These are phyloP conservation scores for Sussaba pulchella DNA, from an alignment of 2,888 invertebrate genomes.

Conservation along the genomic window DNA sequence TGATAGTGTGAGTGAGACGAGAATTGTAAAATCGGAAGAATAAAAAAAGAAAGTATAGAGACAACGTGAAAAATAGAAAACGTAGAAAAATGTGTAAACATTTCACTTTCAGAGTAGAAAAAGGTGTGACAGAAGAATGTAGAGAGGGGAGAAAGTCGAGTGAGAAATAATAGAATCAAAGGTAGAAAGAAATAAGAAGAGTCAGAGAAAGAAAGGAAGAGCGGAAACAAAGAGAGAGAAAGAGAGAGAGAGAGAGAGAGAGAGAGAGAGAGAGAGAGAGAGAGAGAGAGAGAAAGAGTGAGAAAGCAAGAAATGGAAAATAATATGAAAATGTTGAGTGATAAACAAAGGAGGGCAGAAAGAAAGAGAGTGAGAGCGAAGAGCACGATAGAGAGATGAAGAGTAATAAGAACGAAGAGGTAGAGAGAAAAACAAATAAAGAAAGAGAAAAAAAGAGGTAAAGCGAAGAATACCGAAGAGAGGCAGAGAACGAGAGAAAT, in stretches of 20 bases:
- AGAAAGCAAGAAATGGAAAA: no score
- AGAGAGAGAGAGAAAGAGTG: not conserved
- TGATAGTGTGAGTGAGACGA: constrained; percentile 1
- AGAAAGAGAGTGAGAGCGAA: not conserved
- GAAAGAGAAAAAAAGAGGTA: no score
- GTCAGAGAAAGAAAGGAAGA: no score
- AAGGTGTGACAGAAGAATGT: not conserved
- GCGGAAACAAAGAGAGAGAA: not conserved
- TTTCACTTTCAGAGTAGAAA: not conserved
- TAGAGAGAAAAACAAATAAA: not conserved
- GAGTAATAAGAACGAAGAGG: no score
- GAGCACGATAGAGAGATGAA: no score
- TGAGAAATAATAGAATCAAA: not conserved
- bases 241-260: constrained; percentile 35
- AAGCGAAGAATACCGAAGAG: no score
- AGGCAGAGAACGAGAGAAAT: no score
- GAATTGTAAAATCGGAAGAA: constrained; percentile 2
- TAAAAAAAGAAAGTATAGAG: constrained; percentile 35
- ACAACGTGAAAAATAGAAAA: constrained; percentile 57
- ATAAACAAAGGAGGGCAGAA: no score
- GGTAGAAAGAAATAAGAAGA: constrained; percentile 43
- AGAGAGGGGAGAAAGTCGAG: not conserved
- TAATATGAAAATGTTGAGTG: no score
- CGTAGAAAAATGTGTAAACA: not conserved
- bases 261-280: not conserved